Conservation (phyloP, 2,888 invertebrate species). For the Ophioninae sp. region DNA sequence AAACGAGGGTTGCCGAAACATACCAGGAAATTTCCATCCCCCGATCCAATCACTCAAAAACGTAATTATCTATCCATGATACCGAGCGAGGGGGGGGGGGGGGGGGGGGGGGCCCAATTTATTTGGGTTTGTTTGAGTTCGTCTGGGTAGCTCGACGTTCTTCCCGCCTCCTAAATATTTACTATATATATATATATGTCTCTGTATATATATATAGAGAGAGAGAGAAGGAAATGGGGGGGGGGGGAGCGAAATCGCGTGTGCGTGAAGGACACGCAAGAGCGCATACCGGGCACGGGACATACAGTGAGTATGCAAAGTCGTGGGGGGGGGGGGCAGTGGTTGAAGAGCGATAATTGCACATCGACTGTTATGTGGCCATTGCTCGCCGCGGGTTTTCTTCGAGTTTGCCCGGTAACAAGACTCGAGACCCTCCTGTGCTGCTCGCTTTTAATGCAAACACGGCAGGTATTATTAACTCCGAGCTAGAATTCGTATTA, state of each 20-base stretch:
- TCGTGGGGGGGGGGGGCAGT: not conserved
- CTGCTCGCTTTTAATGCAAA: not conserved
- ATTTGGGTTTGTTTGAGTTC: not conserved
- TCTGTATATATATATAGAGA: not conserved
- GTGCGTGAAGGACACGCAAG: not conserved
- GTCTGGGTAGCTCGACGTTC: not conserved
- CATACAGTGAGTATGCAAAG: not conserved
- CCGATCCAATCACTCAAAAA: not conserved
- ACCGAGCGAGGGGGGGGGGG: not conserved
- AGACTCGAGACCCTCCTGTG: constrained; percentile 34
- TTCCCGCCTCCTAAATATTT: not conserved
- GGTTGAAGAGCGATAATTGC: constrained; percentile 63
- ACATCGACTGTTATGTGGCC: constrained; percentile 60
- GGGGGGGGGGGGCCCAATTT: not conserved
- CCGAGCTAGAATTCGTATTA: not conserved
- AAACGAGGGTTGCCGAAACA: not conserved
- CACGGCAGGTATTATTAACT: not conserved
- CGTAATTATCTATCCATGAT: not conserved
- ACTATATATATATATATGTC: not conserved
- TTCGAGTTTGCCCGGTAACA: constrained; percentile 61
- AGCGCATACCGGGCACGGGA: not conserved
- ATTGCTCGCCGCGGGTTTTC: constrained; percentile 50
- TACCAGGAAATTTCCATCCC: not conserved
- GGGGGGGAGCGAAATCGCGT: not conserved
- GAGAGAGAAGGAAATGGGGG: not conserved